Base-by-base conservation (phyloP, 2,113 vertebrate genomes). In the Mustela nigripes region DNA sequence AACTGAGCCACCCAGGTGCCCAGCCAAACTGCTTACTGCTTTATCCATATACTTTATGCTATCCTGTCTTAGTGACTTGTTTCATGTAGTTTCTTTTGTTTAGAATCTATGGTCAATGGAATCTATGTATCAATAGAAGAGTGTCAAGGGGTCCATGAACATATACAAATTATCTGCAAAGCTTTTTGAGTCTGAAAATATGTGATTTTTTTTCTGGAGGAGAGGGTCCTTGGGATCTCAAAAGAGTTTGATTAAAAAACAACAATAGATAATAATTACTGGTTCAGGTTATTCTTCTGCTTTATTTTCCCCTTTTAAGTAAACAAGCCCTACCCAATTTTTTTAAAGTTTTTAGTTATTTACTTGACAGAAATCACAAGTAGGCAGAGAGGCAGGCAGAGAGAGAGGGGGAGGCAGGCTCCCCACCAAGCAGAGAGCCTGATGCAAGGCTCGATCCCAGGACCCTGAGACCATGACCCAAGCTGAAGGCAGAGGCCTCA, bases 51-150 rank as follows among this genome's bases (percentile, higher is more conserved):
- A n/a, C 4, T 36, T 42, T 73, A 14, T 84, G 50, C 22, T 11
- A 36, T 71, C 28, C 18, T 71, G 7, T 84, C 8, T 26, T 96
- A 58, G 36, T 89, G 48, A 50, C 10, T 78, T 84, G 36, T 8
- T 79, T 91, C 16, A 4, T 91, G 31, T 45, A 78, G 5, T 58
- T 86, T 86, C 15, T 63, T 84, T 67, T 95, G 28, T 79, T 85
- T 84, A 91, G 18, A 96, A 94, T 85, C 21, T 90, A 21, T 80
- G 21, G 10, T 74, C 18, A 94, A 48, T 65, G 74, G 45, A 87
- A 56, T 63, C 31, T 50, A 58, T 26, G 15, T 12, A 63, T 81
- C 31, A 94, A 21, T 91, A 81, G 36, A 91, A 56, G 28, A 63
- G 6, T 16, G 80, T 80, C 16, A 63, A 91, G 50, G 16, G 2